These are phyloP conservation scores for Arvicanthis niloticus DNA, from an alignment of 2,113 vertebrate species.

Conservation along the genomic window DNA sequence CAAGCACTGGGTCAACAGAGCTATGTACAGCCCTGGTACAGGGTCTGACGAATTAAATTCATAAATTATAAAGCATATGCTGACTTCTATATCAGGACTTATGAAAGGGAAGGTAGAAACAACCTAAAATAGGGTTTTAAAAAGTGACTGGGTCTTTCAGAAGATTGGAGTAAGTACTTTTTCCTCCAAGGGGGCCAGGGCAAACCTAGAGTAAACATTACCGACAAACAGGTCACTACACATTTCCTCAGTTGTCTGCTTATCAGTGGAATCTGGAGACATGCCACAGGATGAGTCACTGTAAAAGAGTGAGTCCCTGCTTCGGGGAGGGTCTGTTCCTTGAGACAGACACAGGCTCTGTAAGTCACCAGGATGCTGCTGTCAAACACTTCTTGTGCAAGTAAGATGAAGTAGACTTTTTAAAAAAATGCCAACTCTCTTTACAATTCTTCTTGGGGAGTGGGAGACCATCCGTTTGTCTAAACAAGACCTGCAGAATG, in stretches of 20 bases:
- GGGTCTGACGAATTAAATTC: slow-evolving; percentile 29
- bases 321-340: background rate
- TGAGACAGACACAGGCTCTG: background rate
- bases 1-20: background rate
- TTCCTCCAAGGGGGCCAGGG: background rate
- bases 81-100: slow-evolving; percentile 10
- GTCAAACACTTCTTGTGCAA: background rate
- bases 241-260: slow-evolving; percentile 55
- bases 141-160: background rate
- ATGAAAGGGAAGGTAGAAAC: slow-evolving; percentile 36
- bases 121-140: background rate
- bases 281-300: background rate
- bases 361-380: background rate
- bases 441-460: background rate
- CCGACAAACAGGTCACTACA: background rate
- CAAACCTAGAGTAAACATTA: background rate
- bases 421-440: background rate
- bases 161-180: background rate
- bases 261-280: slow-evolving; percentile 26
- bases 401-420: background rate
- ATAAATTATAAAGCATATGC: slow-evolving; percentile 1
- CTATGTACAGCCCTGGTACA: background rate
- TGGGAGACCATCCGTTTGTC: background rate
- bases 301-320: background rate
- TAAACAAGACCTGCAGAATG: background rate